Percentiles rank a stretch among this genome's conserved stretches.
Evolutionary conservation across 2,113 vertebrate species (phyloP).

Genomic region (Macaca mulatta): DNA sequence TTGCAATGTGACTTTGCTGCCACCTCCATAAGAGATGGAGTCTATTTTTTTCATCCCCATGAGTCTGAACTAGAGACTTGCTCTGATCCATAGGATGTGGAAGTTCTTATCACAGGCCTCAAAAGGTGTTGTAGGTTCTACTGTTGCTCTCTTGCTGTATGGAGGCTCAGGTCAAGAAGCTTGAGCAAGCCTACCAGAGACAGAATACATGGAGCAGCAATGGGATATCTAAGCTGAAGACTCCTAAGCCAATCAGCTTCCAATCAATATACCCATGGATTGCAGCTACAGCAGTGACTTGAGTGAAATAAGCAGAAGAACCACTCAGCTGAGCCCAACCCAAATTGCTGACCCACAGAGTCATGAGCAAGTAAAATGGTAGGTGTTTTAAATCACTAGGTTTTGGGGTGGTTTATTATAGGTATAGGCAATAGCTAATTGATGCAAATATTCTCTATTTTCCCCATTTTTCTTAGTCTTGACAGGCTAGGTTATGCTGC

Average conservation of each 20-base stretch:
- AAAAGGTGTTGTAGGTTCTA: not conserved
- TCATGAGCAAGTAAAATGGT: not conserved
- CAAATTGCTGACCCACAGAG: not conserved
- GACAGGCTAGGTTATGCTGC: not conserved
- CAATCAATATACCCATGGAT: rapidly evolving
- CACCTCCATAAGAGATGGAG: not conserved
- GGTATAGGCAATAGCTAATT: not conserved
- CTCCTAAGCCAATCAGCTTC: not conserved
- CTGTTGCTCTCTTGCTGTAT: not conserved
- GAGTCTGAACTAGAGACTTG: not conserved
- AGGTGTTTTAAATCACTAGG: not conserved
- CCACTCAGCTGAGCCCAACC: not conserved
- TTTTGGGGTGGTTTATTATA: not conserved
- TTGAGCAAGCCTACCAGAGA: not conserved
- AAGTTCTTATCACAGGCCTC: not conserved
- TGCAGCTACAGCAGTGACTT: not conserved
- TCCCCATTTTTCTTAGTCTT: not conserved
- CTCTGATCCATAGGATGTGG: not conserved
- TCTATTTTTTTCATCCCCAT: not conserved
- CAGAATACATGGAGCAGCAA: not conserved
- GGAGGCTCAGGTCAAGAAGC: not conserved
- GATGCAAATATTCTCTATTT: not conserved
- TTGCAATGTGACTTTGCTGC: not conserved
- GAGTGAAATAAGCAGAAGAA: not conserved
- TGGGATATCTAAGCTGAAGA: not conserved